Conservation (phyloP, 2,888 invertebrate genomes). For the Scrobipalpa atriplicella region DNA sequence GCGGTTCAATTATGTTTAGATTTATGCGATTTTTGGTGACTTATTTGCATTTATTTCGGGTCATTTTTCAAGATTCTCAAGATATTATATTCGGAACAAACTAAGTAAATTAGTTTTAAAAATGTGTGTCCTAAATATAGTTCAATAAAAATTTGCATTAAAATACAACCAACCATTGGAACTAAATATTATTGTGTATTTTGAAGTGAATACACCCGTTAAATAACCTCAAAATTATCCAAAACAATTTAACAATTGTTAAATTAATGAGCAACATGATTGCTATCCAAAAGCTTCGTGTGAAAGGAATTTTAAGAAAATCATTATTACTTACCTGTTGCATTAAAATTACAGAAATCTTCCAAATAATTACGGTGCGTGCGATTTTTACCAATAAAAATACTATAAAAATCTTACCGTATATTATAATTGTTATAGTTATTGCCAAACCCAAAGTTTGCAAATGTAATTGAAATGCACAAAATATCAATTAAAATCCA, state of each 20-base stretch:
- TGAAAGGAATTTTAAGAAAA: not conserved
- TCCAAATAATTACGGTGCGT: not conserved
- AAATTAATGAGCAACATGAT: no score
- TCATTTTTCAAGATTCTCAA: constrained; percentile 8
- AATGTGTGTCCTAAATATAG: no score
- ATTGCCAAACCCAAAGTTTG: not conserved
- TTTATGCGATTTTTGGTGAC: constrained; percentile 8
- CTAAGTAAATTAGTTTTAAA: no score
- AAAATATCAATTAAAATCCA: constrained; percentile 5
- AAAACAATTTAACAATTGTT: no score
- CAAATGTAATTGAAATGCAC: not conserved
- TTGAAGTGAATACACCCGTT: no score
- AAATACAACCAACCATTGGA: no score
- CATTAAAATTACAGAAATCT: not conserved
- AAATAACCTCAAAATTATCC: no score
- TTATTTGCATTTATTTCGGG: constrained; percentile 17
- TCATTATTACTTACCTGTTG: not conserved
- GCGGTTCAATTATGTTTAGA: constrained; percentile 3
- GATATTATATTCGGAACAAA: not conserved
- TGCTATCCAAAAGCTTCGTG: not conserved
- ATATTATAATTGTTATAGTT: constrained; percentile 16
- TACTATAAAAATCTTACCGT: constrained; percentile 10
- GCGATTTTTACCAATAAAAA: constrained; percentile 16
- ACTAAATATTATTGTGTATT: no score
- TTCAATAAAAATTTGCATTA: no score